Evolutionary conservation across 2,888 invertebrate species (phyloP), one percentile per base, ranked within the genome.

Genomic region (Ceriagrion tenellum): DNA sequence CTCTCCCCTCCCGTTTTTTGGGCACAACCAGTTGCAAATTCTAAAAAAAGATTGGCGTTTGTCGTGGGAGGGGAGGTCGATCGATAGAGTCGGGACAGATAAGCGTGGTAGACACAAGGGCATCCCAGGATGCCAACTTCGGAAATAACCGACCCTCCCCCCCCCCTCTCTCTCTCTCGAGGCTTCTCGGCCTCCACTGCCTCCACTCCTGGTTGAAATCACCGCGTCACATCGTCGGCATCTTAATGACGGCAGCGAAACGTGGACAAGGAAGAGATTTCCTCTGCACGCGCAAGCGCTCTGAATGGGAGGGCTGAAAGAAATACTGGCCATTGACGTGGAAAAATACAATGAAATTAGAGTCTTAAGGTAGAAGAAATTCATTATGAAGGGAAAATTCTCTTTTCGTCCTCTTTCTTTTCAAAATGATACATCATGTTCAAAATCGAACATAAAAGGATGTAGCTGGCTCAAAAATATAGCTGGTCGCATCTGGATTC

Each of bases 61-160:
- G 81, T 81, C 81, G 81, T 81, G 81, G 81, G 81, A 81, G 69
- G 69, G 23, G 10, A 26, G 81, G 81, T 16, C 35, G 81, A 81
- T 81, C 81, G 81, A 81, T 81, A 81, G 69, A 69, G 81, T 81
- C 81, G 81, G 81, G 81, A 81, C 81, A 81, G 81, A 81, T 81
- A 81, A 81, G 81, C 81, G 81, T 81, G 81, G 81, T 81, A 81
- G 81, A 81, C 30, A 81, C 81, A 81, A 81, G 81, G 81, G 81
- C 81, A 35, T 12, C 81, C 69, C 35, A 35, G 81, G 81, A 81
- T 81, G 81, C 81, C 81, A 81, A 81, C 81, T 35, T 81, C 18
- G 35, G 35, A 35, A 81, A 81, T 35, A 81, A 81, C 26, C 35
- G 13, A 81, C 18, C 81, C 18, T 13, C 35, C n/a, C 16, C 56